Evolutionary conservation across 2,113 vertebrate species (phyloP).

Genomic region (Tautogolabrus adspersus): DNA sequence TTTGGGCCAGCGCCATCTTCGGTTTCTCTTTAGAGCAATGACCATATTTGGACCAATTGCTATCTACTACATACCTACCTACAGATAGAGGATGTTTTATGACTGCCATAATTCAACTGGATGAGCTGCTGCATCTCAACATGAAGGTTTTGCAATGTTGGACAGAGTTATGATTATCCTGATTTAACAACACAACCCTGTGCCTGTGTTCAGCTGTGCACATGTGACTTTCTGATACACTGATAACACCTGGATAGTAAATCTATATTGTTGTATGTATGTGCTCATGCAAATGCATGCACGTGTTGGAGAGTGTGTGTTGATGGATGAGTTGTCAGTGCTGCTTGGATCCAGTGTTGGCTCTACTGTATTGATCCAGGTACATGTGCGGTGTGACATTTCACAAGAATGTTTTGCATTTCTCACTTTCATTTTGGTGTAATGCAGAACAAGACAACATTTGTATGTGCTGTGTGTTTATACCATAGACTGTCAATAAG

Average conservation of each 20-base stretch:
- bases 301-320: conserved; percentile 36
- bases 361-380: conserved; percentile 50
- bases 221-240: conserved; percentile 36
- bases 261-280: conserved; percentile 22
- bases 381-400: conserved; percentile 37
- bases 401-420: conserved; percentile 29
- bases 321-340: conserved; percentile 55
- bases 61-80: no score
- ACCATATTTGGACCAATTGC: background rate
- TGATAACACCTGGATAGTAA: conserved; percentile 68
- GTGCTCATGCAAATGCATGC: background rate
- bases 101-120: conserved; percentile 6
- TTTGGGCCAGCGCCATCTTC: background rate
- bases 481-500: no score
- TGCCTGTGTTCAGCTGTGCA: conserved; percentile 39
- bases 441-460: background rate
- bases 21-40: background rate
- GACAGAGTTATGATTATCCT: conserved; percentile 20
- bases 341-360: conserved; percentile 40
- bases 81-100: background rate
- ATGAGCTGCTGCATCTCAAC: background rate
- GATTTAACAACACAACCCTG: conserved; percentile 43
- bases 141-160: no score
- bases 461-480: conserved; percentile 5
- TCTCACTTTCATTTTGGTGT: conserved; percentile 18